Evolutionary conservation across 2,113 vertebrate species (phyloP).

Genomic region (Rhineura floridana): DNA sequence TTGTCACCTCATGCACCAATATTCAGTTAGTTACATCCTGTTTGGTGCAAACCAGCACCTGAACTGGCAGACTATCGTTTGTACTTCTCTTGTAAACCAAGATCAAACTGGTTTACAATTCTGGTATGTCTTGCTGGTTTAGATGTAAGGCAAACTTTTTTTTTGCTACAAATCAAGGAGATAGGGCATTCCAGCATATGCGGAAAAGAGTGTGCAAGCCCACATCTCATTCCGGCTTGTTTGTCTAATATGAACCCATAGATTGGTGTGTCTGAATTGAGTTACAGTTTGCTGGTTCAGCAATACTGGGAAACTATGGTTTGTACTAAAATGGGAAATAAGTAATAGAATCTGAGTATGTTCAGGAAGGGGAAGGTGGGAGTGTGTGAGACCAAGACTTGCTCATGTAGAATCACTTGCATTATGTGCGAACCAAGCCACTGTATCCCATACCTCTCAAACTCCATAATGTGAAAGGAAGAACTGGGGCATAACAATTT

Average conservation of each 20-base stretch:
- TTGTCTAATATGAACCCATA: neutral
- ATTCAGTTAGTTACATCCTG: neutral
- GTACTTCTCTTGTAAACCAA: neutral
- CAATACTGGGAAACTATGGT: neutral
- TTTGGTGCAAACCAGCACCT: neutral
- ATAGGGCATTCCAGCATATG: neutral
- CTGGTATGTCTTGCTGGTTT: neutral
- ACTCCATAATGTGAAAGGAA: neutral
- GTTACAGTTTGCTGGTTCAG: neutral
- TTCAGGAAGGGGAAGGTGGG: neutral
- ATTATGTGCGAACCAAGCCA: neutral
- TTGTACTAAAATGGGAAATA: neutral
- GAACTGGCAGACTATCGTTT: neutral
- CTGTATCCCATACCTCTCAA: neutral
- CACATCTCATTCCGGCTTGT: neutral
- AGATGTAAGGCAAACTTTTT: neutral
- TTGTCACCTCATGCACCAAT: neutral
- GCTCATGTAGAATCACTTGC: neutral
- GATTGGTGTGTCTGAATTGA: neutral
- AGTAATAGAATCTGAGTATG: neutral
- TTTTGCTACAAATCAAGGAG: neutral
- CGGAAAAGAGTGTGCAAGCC: neutral
- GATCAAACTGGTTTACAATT: neutral
- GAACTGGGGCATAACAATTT: neutral
- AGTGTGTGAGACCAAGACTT: neutral